Percentiles rank a stretch among this genome's conserved stretches.
Conservation (phyloP, 2,888 invertebrate species). For the Gastracanthus pulcherrimus region DNA sequence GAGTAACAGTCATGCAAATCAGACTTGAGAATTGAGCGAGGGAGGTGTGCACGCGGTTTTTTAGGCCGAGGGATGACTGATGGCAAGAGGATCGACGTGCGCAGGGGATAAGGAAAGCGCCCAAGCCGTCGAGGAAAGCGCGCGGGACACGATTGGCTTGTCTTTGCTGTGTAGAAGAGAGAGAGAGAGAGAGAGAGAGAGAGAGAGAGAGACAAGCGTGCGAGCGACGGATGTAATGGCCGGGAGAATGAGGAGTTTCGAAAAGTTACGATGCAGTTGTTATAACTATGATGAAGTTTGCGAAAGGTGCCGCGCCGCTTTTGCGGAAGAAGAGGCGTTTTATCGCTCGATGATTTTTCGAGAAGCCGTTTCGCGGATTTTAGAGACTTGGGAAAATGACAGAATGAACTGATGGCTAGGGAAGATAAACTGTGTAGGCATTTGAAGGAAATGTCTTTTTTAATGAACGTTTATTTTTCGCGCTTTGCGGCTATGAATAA, state of each 20-base stretch:
- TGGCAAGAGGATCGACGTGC: not conserved
- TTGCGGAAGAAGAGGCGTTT: not conserved
- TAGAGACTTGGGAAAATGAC: not conserved
- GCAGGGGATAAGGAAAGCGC: not conserved
- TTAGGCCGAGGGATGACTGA: slow-evolving; percentile 7
- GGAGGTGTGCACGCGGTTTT: slow-evolving; percentile 27
- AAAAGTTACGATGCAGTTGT: slow-evolving; percentile 37
- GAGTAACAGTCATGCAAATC: slow-evolving; percentile 74
- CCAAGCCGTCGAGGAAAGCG: not conserved
- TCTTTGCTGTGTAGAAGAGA: slow-evolving; percentile 29
- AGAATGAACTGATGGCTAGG: not conserved
- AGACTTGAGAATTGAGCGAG: slow-evolving; percentile 59
- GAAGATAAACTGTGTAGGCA: too few relatives aligned
- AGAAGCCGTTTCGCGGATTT: not conserved
- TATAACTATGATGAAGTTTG: slow-evolving; percentile 17
- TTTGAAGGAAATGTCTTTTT: too few relatives aligned
- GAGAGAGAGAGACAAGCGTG: too few relatives aligned
- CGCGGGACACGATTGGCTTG: slow-evolving; percentile 17
- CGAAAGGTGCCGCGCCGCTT: not conserved
- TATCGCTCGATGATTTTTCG: not conserved
- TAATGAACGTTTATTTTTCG: too few relatives aligned
- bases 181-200: too few relatives aligned
- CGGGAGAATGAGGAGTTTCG: slow-evolving; percentile 17
- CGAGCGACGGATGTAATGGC: slow-evolving; percentile 33
- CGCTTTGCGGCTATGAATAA: too few relatives aligned